Evolutionary conservation across 2,113 vertebrate species (phyloP).

Genomic region (Nothobranchius furzeri): DNA sequence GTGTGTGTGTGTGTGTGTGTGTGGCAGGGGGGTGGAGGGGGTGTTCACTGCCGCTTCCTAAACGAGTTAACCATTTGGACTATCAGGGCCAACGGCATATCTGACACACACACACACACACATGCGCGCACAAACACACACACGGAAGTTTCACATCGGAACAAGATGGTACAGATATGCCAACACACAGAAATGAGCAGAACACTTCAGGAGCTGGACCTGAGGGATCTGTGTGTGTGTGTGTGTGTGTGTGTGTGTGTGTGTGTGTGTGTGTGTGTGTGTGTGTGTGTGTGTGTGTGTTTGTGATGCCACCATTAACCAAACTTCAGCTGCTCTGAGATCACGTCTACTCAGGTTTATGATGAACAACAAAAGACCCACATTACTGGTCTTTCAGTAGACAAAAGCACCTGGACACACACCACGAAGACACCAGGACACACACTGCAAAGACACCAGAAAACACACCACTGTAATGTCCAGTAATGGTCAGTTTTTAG

Average conservation of each 20-base stretch:
- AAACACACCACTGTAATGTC: not conserved
- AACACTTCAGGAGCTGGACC: conserved; percentile 21
- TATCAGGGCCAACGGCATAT: conserved; percentile 75
- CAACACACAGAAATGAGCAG: conserved; percentile 6
- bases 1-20: not conserved
- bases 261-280: not conserved
- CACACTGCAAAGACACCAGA: no score
- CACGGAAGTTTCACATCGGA: conserved; percentile 24
- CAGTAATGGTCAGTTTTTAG: no score
- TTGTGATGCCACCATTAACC: conserved; percentile 9
- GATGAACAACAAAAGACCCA: not conserved
- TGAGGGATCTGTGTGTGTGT: conserved; percentile 10
- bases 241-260: no score
- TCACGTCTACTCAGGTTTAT: not conserved
- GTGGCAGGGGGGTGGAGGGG: not conserved
- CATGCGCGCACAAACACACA: conserved; percentile 15
- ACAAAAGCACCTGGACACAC: no score
- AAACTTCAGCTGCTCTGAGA: not conserved
- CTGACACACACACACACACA: conserved; percentile 29
- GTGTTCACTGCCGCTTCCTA: conserved; percentile 80
- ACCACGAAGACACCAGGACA: no score
- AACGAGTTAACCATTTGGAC: conserved; percentile 85
- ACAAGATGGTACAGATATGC: conserved; percentile 30
- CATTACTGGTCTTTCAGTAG: not conserved
- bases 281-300: not conserved